Percentiles rank a stretch among this genome's conserved stretches.
Evolutionary conservation across 2,113 vertebrate species (phyloP).

Genomic region (Ictalurus furcatus): DNA sequence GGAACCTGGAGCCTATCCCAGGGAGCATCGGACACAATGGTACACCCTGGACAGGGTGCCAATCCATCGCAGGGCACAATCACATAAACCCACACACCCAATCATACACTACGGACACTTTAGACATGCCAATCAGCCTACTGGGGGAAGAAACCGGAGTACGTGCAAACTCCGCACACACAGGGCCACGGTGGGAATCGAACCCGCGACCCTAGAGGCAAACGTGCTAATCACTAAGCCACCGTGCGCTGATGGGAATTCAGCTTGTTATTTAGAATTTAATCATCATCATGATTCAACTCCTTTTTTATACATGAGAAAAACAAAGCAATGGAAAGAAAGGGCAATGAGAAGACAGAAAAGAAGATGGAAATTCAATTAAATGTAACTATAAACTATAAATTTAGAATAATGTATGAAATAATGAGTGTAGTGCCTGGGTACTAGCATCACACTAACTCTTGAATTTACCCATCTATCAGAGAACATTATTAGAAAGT

Average conservation of each 20-base stretch:
- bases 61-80: too few relatives aligned
- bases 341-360: background rate
- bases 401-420: background rate
- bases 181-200: too few relatives aligned
- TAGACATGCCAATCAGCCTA: too few relatives aligned
- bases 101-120: too few relatives aligned
- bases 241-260: background rate
- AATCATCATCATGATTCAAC: background rate
- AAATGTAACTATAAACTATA: background rate
- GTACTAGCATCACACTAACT: background rate
- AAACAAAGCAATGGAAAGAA: background rate
- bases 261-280: background rate
- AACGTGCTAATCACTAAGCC: too few relatives aligned
- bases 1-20: too few relatives aligned
- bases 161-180: too few relatives aligned
- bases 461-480: background rate
- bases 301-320: background rate
- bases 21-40: too few relatives aligned
- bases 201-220: too few relatives aligned
- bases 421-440: background rate
- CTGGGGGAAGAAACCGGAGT: too few relatives aligned
- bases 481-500: background rate
- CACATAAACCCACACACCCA: too few relatives aligned
- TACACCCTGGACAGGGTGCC: too few relatives aligned
- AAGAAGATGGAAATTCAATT: background rate